Base-by-base conservation (phyloP, 2,888 invertebrate species). In the Melolontha melolontha region DNA sequence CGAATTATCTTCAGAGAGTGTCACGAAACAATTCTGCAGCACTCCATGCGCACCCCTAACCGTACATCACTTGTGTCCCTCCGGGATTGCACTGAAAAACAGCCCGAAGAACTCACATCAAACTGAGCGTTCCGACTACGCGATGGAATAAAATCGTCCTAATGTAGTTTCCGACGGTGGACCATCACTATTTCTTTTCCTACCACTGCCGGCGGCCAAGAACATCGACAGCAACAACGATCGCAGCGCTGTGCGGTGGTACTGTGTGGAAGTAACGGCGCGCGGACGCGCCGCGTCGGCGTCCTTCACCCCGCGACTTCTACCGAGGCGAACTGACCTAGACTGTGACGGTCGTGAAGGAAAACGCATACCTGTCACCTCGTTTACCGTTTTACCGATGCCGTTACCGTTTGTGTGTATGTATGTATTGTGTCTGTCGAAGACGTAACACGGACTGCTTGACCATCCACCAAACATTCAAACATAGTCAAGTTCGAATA, bases 291-390 rank as follows among this genome's bases (percentile, higher is more conserved):
- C 74, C 51, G 73, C 71, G 74, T 70, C 73, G 84, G 82, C 84
- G 83, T 83, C 71, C 70, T 70, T 71, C 68, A 83, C 84, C 84
- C 84, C 84, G 83, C 83, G 83, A 84, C 82, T 73, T 79, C 72
- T 75, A 80, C 81, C 71, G 75, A 73, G 71, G 72, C 73, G 70
- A 72, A 74, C 76, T 76, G 78, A 78, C 77, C 78, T 79, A 75
- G 76, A 76, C 81, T 70, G 59, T 62, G 59, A 62, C 59, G 47
- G 59, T 62, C 47, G 34, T 62, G 59, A 34, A 44, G 47, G 59
- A 62, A 62, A 47, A n/a, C 44, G 59, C 59, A 62, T 62, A 62
- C 59, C 59, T 62, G 47, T 62, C 59, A 62, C 59, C 59, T 62
- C 59, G 47, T 62, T 62, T 62, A 62, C 59, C 59, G 59, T 44